Base-by-base conservation (phyloP, 2,888 invertebrate species). In the Drosophila cyrtoloma region DNA sequence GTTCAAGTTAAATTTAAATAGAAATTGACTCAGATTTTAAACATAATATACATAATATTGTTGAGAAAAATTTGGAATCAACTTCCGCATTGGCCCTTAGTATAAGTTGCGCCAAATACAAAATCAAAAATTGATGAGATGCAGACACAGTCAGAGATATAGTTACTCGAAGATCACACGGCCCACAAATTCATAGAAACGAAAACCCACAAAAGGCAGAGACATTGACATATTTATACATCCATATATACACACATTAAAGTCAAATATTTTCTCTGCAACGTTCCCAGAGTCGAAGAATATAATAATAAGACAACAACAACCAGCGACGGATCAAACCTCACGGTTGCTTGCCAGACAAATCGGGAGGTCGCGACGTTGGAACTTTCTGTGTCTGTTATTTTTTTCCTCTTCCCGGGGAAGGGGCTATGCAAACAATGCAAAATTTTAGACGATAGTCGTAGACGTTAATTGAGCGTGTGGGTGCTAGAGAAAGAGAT, bases 251-350 rank as follows among this genome's bases (percentile, higher is more conserved):
- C 66, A 84, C 70, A 79, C 73, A 80, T 80, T 79, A 81, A 80
- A 74, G 80, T 84, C 80, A 82, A 84, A 86, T 84, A 86, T 86
- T 86, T 84, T 77, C 82, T 84, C 77, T 77, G 68, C 77, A 78
- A 75, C 71, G 75, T 82, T 86, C 82, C 82, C 82, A 80, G 74
- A 65, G 74, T 64, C 63, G 39, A 62, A 71, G 71, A 65, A 71
- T 75, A 62, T 35, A 26, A 47, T 35, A 57, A 56, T n/a, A 47
- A 68, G 16, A 7, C 26, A 47, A 26, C 47, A 63, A 56, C 22
- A 52, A 39, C 32, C 59, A 62, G 33, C 57, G 58, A 61, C 64
- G 66, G 68, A 62, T 57, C 64, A 66, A 70, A 75, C 70, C 75
- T 84, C 80, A 71, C 75, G 86, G 71, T 86, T 71, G 68, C 75